Percentiles rank a stretch among this genome's conserved stretches.
Conservation (phyloP, 2,113 vertebrate genomes). For the Erythrocebus patas region DNA sequence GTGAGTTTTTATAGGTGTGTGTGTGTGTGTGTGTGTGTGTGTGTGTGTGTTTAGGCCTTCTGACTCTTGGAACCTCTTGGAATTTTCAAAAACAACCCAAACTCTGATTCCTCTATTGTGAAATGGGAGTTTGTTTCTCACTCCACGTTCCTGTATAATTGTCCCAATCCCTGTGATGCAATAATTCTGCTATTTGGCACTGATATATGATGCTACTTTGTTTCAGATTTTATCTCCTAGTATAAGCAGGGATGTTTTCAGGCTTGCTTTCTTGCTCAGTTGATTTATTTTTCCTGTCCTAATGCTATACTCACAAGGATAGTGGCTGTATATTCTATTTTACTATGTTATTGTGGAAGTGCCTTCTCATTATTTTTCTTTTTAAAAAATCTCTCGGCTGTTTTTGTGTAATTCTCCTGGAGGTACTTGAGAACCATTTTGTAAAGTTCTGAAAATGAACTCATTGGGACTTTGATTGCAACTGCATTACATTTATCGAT, state of each 20-base stretch:
- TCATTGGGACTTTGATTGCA: slow-evolving; percentile 47
- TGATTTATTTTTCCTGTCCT: not conserved
- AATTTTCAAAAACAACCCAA: not conserved
- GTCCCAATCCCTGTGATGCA: not conserved
- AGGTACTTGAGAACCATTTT: slow-evolving; percentile 32
- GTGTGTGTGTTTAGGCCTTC: not conserved
- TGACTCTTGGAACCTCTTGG: not conserved
- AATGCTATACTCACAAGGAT: not conserved
- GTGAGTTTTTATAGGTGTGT: not conserved
- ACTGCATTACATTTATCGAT: slow-evolving; percentile 52
- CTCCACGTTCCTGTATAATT: not conserved
- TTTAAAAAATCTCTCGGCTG: not conserved
- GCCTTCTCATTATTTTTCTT: not conserved
- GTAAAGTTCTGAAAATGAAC: slow-evolving; percentile 22
- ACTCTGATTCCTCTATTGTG: not conserved
- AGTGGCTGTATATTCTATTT: not conserved
- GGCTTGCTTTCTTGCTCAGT: not conserved
- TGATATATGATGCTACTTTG: not conserved
- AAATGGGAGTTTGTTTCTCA: not conserved
- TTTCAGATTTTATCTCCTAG: not conserved
- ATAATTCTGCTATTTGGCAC: not conserved
- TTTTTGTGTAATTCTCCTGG: slow-evolving; percentile 57
- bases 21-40: not conserved
- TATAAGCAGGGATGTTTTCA: not conserved
- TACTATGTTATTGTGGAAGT: not conserved